Evolutionary conservation across 1,140 invertebrate genomes (phyloP).

Genomic region (Drosophila funebris): DNA sequence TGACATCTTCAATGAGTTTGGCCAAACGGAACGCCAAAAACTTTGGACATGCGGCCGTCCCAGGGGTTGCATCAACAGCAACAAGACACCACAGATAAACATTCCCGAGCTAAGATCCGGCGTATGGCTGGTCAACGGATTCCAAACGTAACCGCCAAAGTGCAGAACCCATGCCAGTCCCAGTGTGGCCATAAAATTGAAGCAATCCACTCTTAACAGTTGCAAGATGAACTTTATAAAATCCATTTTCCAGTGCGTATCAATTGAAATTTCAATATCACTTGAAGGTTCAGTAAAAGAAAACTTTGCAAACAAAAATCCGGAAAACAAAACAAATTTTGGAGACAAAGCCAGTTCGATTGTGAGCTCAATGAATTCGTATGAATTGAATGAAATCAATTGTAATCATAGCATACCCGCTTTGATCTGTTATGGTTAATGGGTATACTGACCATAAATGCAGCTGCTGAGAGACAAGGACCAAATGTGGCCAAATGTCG

Average conservation of each 20-base stretch:
- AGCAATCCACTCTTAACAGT: slow-evolving; percentile 14
- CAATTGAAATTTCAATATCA: slow-evolving; percentile 3
- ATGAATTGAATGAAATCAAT: neutral
- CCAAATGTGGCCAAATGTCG: neutral
- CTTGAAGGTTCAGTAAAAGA: neutral
- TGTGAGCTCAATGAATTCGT: too few relatives aligned
- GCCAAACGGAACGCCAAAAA: slow-evolving; percentile 1
- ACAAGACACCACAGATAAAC: slow-evolving; percentile 11
- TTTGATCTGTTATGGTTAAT: neutral
- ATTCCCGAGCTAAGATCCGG: slow-evolving; percentile 30
- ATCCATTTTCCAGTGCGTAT: neutral
- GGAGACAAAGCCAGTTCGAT: neutral
- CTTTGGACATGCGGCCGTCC: neutral
- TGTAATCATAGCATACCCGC: neutral
- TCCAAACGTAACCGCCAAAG: slow-evolving; percentile 17
- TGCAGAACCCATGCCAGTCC: slow-evolving; percentile 2
- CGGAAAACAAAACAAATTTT: neutral
- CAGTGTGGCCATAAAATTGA: slow-evolving; percentile 13
- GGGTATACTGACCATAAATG: neutral
- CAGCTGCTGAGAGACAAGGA: neutral
- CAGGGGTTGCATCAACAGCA: slow-evolving; percentile 18
- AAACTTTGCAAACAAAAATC: neutral
- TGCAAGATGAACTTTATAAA: neutral
- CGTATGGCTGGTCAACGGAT: slow-evolving; percentile 4
- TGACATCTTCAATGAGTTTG: slow-evolving; percentile 20